Conservation (phyloP, 2,888 invertebrate species). For the Dynastes tityus region DNA sequence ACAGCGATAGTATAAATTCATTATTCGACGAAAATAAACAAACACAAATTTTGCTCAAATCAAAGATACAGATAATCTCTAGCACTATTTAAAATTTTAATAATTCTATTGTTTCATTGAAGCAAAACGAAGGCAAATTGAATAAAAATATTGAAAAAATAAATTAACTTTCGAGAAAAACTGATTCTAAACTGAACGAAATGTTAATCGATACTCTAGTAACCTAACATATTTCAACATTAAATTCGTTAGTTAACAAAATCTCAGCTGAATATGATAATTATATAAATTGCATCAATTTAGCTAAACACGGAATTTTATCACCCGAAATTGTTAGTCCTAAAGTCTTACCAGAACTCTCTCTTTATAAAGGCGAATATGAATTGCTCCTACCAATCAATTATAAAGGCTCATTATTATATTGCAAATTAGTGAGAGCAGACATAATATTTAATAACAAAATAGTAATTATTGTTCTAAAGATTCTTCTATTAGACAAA, state of each 20-base stretch:
- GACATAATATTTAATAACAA: conserved; percentile 1
- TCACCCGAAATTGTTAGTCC: conserved; percentile 53
- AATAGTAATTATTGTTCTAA: conserved; percentile 51
- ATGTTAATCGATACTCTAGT: neutral
- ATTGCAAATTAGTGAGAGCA: neutral
- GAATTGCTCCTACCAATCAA: conserved; percentile 39
- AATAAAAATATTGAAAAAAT: conserved; percentile 52
- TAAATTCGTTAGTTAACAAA: conserved; percentile 46
- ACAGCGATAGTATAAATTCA: conserved; percentile 49
- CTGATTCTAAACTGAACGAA: neutral
- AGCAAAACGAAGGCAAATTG: conserved; percentile 54
- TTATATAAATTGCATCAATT: conserved; percentile 52
- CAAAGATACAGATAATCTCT: conserved; percentile 57
- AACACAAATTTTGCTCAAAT: conserved; percentile 55
- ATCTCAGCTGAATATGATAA: conserved; percentile 49
- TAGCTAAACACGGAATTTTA: conserved; percentile 53
- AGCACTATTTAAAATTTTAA: conserved; percentile 57
- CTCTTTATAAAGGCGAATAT: conserved; percentile 50
- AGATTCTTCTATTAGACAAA: conserved; percentile 52
- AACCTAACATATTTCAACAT: conserved; percentile 31
- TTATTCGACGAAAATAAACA: conserved; percentile 53
- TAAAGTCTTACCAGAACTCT: conserved; percentile 48
- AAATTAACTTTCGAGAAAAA: conserved; percentile 47
- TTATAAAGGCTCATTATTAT: neutral
- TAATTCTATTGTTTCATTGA: conserved; percentile 51